Conservation (phyloP, 2,888 invertebrate genomes). For the Agonopterix subpropinquella region DNA sequence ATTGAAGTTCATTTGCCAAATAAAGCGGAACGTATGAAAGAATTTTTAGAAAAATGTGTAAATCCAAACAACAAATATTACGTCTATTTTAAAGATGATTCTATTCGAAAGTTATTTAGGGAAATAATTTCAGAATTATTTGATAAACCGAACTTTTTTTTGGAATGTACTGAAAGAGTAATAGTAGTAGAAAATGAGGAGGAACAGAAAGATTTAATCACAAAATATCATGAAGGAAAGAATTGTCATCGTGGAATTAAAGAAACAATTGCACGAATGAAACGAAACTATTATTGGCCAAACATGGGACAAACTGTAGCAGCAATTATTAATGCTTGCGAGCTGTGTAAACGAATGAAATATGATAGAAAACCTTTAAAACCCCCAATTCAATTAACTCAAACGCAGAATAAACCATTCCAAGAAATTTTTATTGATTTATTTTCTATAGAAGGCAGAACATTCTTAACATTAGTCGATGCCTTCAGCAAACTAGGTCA, state of each 20-base stretch:
- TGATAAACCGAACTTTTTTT: background rate
- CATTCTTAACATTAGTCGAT: slow-evolving; percentile 16
- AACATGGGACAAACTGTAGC: slow-evolving; percentile 12
- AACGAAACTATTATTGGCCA: slow-evolving; percentile 9
- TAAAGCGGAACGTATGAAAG: slow-evolving; percentile 1
- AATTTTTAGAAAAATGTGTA: slow-evolving; percentile 10
- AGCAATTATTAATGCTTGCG: slow-evolving; percentile 8
- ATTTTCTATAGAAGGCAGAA: slow-evolving; percentile 12
- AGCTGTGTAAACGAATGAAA: slow-evolving; percentile 9
- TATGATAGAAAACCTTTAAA: slow-evolving; percentile 16
- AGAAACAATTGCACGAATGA: slow-evolving; percentile 8
- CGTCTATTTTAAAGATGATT: slow-evolving; percentile 7
- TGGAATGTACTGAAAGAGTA: slow-evolving; percentile 10
- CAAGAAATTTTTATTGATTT: slow-evolving; percentile 21
- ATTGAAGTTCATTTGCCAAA: background rate
- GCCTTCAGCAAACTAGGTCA: slow-evolving; percentile 24
- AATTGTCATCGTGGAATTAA: slow-evolving; percentile 13
- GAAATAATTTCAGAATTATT: slow-evolving; percentile 1
- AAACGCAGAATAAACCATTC: slow-evolving; percentile 19
- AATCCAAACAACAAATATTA: slow-evolving; percentile 8
- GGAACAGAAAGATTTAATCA: slow-evolving; percentile 5
- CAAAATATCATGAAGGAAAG: slow-evolving; percentile 10
- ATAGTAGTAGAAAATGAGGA: background rate
- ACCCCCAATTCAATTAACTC: slow-evolving; percentile 18
- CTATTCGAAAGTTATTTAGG: slow-evolving; percentile 1